Evolutionary conservation across 1,140 invertebrate genomes (phyloP).

Genomic region (Ctenoplectra terminalis): DNA sequence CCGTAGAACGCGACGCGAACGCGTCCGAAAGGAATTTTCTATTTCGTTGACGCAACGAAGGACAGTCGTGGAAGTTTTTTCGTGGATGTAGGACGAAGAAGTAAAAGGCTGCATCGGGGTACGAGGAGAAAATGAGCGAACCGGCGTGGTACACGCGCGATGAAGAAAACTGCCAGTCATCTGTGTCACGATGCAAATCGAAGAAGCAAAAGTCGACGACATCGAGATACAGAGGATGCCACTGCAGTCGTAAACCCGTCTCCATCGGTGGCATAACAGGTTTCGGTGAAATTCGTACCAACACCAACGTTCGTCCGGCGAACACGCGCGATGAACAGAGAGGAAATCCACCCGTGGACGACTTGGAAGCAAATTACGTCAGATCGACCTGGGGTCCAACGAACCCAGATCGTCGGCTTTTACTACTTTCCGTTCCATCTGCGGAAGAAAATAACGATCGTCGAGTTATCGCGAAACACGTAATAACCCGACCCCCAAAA

Average conservation of each 20-base stretch:
- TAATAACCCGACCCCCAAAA: neutral
- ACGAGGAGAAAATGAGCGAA: neutral
- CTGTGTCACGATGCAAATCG: slow-evolving; percentile 62
- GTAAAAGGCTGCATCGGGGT: neutral
- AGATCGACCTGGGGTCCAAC: slow-evolving; percentile 69
- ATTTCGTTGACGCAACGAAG: neutral
- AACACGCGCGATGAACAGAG: slow-evolving; percentile 54
- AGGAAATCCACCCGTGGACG: slow-evolving; percentile 68
- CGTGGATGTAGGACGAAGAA: neutral
- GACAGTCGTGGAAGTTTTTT: neutral
- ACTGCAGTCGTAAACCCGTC: slow-evolving; percentile 68
- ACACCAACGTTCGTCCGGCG: slow-evolving; percentile 41
- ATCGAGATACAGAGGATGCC: slow-evolving; percentile 49
- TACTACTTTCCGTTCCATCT: slow-evolving; percentile 59
- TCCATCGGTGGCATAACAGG: slow-evolving; percentile 67
- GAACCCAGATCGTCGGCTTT: slow-evolving; percentile 62
- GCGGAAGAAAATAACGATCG: slow-evolving; percentile 29
- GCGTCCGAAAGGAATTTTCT: neutral
- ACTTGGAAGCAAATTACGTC: slow-evolving; percentile 71
- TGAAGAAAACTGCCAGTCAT: slow-evolving; percentile 2
- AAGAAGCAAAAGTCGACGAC: slow-evolving; percentile 60
- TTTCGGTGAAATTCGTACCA: slow-evolving; percentile 69
- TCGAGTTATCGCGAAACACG: neutral
- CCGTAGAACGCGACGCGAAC: neutral
- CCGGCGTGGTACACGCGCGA: neutral